Percentiles rank a stretch among this genome's conserved stretches.
phyloP scores from a whole-genome alignment of 2,113 vertebrate genomes.

The Cebidichthys violaceus region DNA sequence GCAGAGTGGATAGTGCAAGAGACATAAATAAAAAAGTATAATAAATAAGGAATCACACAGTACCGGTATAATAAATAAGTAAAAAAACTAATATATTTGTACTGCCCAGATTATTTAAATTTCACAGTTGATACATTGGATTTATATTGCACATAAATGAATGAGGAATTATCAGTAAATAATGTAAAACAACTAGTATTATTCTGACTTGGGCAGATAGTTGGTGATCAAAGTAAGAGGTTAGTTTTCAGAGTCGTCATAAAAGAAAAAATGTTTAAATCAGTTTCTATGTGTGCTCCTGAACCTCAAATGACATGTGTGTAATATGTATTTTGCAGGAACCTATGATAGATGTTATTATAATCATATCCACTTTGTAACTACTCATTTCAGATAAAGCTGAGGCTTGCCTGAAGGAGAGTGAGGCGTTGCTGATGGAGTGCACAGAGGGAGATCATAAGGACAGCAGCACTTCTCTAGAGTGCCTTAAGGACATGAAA shows the following conservation, averaged over 20 bases:
- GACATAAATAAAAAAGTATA: too few relatives aligned
- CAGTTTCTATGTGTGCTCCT: neutral
- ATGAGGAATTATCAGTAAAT: neutral
- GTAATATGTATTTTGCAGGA: neutral
- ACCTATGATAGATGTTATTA: neutral
- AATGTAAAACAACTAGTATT: neutral
- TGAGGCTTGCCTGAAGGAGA: conserved; percentile 72
- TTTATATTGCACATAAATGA: too few relatives aligned
- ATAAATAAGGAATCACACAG: too few relatives aligned
- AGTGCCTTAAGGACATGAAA: conserved; percentile 75
- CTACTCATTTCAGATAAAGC: conserved; percentile 68
- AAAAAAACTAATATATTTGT: too few relatives aligned
- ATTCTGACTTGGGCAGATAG: neutral
- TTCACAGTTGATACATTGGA: too few relatives aligned
- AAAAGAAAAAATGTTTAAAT: neutral
- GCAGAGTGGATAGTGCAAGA: too few relatives aligned
- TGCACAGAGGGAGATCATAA: conserved; percentile 61
- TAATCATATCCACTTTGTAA: neutral
- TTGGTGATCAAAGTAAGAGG: neutral
- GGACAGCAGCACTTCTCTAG: conserved; percentile 63
- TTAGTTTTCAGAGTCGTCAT: neutral
- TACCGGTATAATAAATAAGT: too few relatives aligned
- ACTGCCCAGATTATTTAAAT: too few relatives aligned
- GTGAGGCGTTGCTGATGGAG: conserved; percentile 73
- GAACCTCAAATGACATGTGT: neutral